Evolutionary conservation across 2,797 vertebrate species (phyloP).

Genomic region (Todus mexicanus): DNA sequence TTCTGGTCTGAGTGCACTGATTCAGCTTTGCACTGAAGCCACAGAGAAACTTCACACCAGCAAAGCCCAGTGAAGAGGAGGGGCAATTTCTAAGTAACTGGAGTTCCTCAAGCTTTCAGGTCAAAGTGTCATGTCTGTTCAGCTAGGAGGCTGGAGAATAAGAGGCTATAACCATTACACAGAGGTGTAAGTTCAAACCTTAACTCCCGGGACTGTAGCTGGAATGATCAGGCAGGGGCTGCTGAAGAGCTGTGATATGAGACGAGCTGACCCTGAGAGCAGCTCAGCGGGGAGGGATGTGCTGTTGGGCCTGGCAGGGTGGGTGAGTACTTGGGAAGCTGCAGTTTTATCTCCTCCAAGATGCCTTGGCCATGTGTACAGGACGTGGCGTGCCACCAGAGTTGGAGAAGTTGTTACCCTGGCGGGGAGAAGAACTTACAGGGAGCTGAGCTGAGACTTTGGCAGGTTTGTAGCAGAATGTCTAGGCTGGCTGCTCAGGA

Average conservation of each 20-base stretch:
- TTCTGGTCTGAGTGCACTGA: not conserved
- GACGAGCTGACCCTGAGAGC: not conserved
- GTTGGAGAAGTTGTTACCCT: not conserved
- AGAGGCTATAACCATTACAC: not conserved
- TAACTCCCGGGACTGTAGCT: not conserved
- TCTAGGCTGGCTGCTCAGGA: not conserved
- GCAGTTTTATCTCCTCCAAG: not conserved
- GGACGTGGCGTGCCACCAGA: not conserved
- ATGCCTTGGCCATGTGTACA: not conserved
- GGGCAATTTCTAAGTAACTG: not conserved
- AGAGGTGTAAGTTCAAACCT: not conserved
- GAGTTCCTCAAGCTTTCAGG: not conserved
- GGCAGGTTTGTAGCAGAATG: not conserved
- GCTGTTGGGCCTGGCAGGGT: not conserved
- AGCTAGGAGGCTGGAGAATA: not conserved
- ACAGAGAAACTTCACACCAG: not conserved
- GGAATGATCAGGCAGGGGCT: slow-evolving; percentile 38
- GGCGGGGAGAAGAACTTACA: not conserved
- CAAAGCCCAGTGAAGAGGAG: not conserved
- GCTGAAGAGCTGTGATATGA: slow-evolving; percentile 29
- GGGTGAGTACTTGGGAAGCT: slow-evolving; percentile 2
- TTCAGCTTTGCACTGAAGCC: not conserved
- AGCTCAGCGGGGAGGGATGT: not conserved
- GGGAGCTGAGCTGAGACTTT: not conserved
- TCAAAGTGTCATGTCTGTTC: not conserved